Conservation (phyloP, 2,888 invertebrate genomes). For the Eupithecia subfuscata region DNA sequence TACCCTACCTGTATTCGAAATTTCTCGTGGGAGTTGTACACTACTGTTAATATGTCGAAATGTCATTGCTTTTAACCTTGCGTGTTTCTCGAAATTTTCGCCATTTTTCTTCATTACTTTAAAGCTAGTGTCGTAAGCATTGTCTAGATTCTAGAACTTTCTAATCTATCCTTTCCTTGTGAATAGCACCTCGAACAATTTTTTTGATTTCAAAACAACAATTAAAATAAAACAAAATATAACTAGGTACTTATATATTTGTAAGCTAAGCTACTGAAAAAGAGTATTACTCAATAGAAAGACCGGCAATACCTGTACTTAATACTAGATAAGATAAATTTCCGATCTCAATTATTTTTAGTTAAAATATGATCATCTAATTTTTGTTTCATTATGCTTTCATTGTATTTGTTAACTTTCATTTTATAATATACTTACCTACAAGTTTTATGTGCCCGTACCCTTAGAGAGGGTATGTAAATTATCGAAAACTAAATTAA, state of each 20-base stretch:
- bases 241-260: not conserved
- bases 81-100: slow-evolving; percentile 7
- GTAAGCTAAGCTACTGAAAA: not conserved
- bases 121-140: not conserved
- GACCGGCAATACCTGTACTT: not conserved
- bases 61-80: slow-evolving; percentile 40
- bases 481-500: not conserved
- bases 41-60: slow-evolving; percentile 68
- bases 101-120: not conserved
- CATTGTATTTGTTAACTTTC: not conserved
- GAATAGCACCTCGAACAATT: not conserved
- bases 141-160: slow-evolving; percentile 1
- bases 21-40: slow-evolving; percentile 74
- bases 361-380: not conserved
- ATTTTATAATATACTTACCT: not conserved
- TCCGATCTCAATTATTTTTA: not conserved
- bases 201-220: not conserved
- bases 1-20: slow-evolving; percentile 69
- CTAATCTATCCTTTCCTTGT: not conserved
- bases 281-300: not conserved
- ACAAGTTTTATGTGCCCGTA: not conserved
- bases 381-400: not conserved
- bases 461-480: not conserved
- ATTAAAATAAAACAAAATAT: not conserved
- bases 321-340: not conserved